Evolutionary conservation across 1,140 invertebrate genomes (phyloP), one percentile per base, ranked within the genome.

Genomic region (Stegodyphus mimosarum): DNA sequence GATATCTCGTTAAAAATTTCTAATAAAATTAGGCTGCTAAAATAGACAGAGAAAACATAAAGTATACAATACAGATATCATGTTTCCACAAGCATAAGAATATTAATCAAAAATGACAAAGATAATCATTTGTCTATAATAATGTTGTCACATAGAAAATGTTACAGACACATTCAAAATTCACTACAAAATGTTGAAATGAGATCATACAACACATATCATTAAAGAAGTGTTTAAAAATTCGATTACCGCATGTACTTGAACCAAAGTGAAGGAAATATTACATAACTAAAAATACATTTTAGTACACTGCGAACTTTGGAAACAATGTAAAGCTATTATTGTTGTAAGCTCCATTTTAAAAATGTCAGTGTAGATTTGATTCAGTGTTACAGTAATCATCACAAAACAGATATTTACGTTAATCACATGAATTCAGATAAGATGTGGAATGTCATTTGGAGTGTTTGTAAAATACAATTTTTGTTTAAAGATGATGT

Each of bases 71-170:
- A 79, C 60, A 67, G 60, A 69, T 83, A 83, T 74, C 66, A 84
- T 76, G n/a, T 67, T 69, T 52, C 70, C 72, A 76, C 81, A 84
- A 72, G 67, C 63, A 84, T 76, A 74, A 84, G 72, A 75, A 84
- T 75, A 75, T 69, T 17, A 63, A 76, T 76, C 50, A 84, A 84
- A 84, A 84, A 13, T 53, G 63, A 69, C 73, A 84, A 75, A 76
- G 48, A 33, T 76, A 75, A 84, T 55, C 51, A 52, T 6, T 83
- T 18, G 71, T 73, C n/a, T 51, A 53, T 53, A 17, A 33, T 51
- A 55, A 33, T 51, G 49, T 75, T 15, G 70, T 63, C 71, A 84
- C 81, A 84, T 67, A 76, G 11, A 84, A 84, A 84, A 74, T 73
- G 33, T 67, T 73, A 75, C 51, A 84, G 15, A 76, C 55, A 84